Conservation (phyloP, 2,113 vertebrate species). For the Cervus canadensis region DNA sequence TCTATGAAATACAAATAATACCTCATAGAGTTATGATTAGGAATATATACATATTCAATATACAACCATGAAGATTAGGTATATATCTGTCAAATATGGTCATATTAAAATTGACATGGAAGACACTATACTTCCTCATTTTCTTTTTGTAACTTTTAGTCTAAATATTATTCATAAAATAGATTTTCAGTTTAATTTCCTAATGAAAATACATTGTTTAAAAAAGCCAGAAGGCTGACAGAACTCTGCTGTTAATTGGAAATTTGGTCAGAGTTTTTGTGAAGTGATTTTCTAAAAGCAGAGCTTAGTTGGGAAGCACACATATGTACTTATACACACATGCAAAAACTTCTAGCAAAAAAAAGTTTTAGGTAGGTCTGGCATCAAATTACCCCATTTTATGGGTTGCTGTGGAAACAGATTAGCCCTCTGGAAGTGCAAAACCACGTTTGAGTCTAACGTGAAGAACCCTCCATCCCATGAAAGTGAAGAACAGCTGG, state of each 20-base stretch:
- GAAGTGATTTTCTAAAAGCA: constrained; percentile 47
- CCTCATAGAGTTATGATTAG: neutral
- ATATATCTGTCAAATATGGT: neutral
- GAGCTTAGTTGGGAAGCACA: constrained; percentile 35
- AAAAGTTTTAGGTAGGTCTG: constrained; percentile 66
- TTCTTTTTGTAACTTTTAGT: neutral
- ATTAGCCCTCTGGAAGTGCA: constrained; percentile 76
- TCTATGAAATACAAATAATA: neutral
- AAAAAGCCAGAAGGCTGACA: constrained; percentile 56
- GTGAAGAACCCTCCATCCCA: constrained; percentile 77
- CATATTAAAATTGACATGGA: neutral
- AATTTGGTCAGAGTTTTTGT: constrained; percentile 32
- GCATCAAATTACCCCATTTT: constrained; percentile 80
- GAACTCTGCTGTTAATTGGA: neutral
- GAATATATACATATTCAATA: neutral
- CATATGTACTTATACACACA: constrained; percentile 49
- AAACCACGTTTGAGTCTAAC: constrained; percentile 72
- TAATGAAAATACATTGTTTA: constrained; percentile 45
- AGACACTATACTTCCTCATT: neutral
- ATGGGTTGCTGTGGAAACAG: constrained; percentile 81
- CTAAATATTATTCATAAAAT: neutral
- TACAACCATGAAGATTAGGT: neutral
- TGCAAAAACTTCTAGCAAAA: constrained; percentile 68
- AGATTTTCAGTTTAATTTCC: constrained; percentile 15
- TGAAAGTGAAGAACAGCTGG: constrained; percentile 84